phyloP scores from a whole-genome alignment of 2,113 vertebrate species.

The Corvus moneduloides region DNA sequence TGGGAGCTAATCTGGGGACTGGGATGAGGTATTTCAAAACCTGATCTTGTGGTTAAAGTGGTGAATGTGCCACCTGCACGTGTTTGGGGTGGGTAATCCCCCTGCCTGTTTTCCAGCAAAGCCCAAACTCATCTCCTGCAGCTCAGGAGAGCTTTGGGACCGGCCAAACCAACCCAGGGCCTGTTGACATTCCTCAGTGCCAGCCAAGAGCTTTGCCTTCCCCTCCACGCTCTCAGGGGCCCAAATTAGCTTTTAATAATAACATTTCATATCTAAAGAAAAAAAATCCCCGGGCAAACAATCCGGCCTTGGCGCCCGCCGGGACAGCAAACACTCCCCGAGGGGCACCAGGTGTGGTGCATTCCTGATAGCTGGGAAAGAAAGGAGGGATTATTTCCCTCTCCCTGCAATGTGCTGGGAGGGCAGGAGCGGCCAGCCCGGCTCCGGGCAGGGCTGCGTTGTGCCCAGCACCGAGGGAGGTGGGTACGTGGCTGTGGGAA shows the following conservation, averaged over 20 bases:
- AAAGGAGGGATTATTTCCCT: conserved; percentile 15
- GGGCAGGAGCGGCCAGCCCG: background rate
- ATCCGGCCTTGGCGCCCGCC: background rate
- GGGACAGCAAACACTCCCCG: conserved; percentile 1
- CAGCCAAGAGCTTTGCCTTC: background rate
- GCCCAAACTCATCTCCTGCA: background rate
- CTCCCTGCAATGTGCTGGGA: fast-evolving
- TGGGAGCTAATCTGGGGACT: background rate
- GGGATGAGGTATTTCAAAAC: background rate
- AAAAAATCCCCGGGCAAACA: conserved; percentile 24
- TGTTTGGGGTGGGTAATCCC: background rate
- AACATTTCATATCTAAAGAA: background rate
- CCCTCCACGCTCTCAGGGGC: background rate
- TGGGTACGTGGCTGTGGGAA: background rate
- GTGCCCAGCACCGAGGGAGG: background rate
- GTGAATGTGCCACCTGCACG: background rate
- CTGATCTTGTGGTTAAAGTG: background rate
- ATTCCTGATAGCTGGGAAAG: background rate
- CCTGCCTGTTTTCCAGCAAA: background rate
- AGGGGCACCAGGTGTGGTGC: conserved; percentile 23
- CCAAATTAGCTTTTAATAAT: conserved; percentile 16
- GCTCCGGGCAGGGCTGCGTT: background rate
- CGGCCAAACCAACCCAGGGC: background rate
- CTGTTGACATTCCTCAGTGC: background rate
- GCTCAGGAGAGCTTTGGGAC: background rate